These are phyloP conservation scores for Pseudomugil tenellus DNA, from an alignment of 2,797 vertebrate species.

Conservation along the genomic window DNA sequence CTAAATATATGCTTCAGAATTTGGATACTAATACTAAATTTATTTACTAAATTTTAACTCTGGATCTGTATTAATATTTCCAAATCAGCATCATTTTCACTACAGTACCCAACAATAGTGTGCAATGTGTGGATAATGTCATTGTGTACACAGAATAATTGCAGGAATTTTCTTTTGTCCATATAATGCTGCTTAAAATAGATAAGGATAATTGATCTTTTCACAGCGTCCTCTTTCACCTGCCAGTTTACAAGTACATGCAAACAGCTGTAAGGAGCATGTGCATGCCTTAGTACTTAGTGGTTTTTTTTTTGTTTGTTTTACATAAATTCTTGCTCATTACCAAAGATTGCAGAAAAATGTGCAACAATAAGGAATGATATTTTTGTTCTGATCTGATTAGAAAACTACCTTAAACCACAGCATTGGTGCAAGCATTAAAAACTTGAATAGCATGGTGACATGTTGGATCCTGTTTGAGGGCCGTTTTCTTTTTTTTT, in stretches of 20 bases:
- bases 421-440: background rate
- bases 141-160: conserved; percentile 14
- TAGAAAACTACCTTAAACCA: background rate
- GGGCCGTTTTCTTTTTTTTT: no score
- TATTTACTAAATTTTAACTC: conserved; percentile 44
- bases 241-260: conserved; percentile 1
- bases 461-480: background rate
- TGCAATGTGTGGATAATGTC: conserved; percentile 6
- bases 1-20: conserved; percentile 5
- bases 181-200: conserved; percentile 37
- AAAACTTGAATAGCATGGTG: background rate
- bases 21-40: conserved; percentile 21
- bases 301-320: background rate
- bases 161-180: conserved; percentile 10
- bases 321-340: background rate
- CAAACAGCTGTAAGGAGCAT: background rate
- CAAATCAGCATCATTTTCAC: conserved; percentile 21
- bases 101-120: background rate
- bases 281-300: background rate
- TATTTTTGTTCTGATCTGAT: background rate
- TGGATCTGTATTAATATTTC: conserved; percentile 26
- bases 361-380: background rate
- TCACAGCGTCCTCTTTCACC: background rate
- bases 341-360: background rate
- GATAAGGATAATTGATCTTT: conserved; percentile 26